Conservation (phyloP, 2,113 vertebrate genomes). For the Hyperoodon ampullatus region DNA sequence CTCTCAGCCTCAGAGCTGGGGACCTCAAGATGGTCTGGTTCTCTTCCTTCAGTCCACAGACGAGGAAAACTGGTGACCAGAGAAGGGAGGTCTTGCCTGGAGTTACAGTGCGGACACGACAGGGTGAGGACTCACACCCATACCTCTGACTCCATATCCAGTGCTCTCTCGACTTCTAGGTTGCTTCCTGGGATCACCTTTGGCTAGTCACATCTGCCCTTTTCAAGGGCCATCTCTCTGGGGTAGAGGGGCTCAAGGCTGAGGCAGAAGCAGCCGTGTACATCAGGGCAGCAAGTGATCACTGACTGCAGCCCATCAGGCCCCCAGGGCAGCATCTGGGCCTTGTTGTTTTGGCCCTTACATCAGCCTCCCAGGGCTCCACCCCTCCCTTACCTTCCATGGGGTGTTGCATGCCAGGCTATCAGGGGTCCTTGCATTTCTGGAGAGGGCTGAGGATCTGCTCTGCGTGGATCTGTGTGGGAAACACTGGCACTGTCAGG, state of each 20-base stretch:
- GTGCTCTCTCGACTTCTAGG: rapidly evolving
- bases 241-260: background rate
- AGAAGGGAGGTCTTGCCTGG: background rate
- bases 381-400: background rate
- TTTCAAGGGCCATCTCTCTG: background rate
- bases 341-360: background rate
- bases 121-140: background rate
- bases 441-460: background rate
- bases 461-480: background rate
- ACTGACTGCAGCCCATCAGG: rapidly evolving
- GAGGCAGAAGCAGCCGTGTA: background rate
- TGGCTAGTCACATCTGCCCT: background rate
- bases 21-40: background rate
- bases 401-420: rapidly evolving
- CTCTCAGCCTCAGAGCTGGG: background rate
- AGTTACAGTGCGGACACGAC: background rate
- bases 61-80: background rate
- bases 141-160: background rate
- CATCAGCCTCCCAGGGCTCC: background rate
- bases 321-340: background rate
- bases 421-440: background rate
- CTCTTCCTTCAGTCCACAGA: background rate
- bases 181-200: background rate
- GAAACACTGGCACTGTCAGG: background rate
- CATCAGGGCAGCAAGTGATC: background rate